Percentiles rank a stretch among this genome's conserved stretches.
Evolutionary conservation across 2,113 vertebrate genomes (phyloP).

Genomic region (Tragelaphus strepsiceros): DNA sequence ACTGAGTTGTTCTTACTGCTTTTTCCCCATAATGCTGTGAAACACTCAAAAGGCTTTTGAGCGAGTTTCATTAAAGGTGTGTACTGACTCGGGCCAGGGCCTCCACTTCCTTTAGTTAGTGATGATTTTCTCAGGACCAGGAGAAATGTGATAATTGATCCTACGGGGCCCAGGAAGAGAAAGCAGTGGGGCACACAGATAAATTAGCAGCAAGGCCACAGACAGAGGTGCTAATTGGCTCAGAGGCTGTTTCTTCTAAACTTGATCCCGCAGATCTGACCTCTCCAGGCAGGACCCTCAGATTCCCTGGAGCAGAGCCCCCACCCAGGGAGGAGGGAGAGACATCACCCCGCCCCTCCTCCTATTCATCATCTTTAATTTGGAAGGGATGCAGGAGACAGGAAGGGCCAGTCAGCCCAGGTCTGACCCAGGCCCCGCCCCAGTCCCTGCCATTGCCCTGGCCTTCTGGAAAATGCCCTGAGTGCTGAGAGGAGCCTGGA

Average conservation of each 20-base stretch:
- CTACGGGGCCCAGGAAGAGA: background rate
- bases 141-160: background rate
- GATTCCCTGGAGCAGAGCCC: background rate
- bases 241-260: background rate
- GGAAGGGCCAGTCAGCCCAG: background rate
- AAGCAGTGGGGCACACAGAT: background rate
- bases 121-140: background rate
- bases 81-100: background rate
- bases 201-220: background rate
- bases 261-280: background rate
- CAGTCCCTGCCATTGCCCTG: background rate
- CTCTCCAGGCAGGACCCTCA: no score
- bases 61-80: background rate
- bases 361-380: background rate
- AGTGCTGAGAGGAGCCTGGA: background rate
- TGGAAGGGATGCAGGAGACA: fast-evolving
- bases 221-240: background rate
- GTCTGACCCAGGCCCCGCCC: fast-evolving
- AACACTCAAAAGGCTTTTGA: background rate
- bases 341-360: fast-evolving
- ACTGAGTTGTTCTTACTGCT: background rate
- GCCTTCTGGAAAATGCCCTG: background rate
- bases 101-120: background rate
- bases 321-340: background rate
- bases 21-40: background rate